Conservation (phyloP, 1,140 invertebrate species). For the Copidosoma floridanum region DNA sequence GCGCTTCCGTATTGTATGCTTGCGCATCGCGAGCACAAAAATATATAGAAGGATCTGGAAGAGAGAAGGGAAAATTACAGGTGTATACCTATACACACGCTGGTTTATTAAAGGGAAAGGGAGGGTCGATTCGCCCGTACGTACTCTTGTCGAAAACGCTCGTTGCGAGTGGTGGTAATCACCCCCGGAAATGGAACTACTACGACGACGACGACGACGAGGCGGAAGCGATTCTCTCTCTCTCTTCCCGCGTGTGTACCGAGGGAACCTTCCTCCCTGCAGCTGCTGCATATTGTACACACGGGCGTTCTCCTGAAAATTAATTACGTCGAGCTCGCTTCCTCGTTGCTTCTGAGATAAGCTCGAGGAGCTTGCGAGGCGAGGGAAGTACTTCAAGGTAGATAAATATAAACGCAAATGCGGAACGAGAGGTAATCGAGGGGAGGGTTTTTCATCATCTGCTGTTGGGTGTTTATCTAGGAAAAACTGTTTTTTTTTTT, state of each 20-base stretch:
- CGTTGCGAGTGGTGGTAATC: conserved; percentile 18
- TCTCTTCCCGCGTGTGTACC: not conserved
- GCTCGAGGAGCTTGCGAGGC: not conserved
- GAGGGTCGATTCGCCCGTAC: not conserved
- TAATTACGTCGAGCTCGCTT: conserved; percentile 25
- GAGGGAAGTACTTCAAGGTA: no score
- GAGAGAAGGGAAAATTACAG: not conserved
- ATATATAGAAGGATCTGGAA: not conserved
- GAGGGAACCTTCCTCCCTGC: not conserved
- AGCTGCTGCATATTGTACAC: conserved; percentile 7
- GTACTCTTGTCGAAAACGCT: no score
- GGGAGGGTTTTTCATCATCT: no score
- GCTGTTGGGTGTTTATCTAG: no score
- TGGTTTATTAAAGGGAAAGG: not conserved
- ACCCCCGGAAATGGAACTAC: conserved; percentile 23
- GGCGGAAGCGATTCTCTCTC: conserved; percentile 22
- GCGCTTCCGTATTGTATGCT: not conserved
- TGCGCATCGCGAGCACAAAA: no score
- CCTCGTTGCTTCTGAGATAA: conserved; percentile 20
- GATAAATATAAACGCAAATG: no score
- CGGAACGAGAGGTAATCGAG: no score
- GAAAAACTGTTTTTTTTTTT: no score
- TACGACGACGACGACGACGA: conserved; percentile 17
- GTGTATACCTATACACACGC: not conserved
- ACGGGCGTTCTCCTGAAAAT: conserved; percentile 12